Percentiles rank a stretch among this genome's conserved stretches.
Conservation (phyloP, 2,888 invertebrate species). For the Caradrina clavipalpis region DNA sequence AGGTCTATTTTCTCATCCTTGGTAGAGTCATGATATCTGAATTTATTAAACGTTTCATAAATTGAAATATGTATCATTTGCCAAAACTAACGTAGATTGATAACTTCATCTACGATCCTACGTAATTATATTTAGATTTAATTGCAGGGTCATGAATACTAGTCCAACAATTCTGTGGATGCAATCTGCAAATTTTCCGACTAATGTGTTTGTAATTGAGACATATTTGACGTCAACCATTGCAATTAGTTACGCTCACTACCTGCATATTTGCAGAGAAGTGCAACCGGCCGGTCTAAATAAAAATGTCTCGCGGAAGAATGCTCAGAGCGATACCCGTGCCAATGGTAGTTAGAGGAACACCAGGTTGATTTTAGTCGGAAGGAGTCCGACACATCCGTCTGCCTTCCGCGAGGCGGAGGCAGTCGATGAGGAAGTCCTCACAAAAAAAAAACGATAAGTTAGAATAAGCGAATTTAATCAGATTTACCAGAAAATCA, state of each 20-base stretch:
- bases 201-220: slow-evolving; percentile 17
- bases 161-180: no score
- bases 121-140: slow-evolving; percentile 13
- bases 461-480: no score
- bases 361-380: no score
- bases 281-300: not conserved
- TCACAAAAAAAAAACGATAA: no score
- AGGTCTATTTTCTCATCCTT: not conserved
- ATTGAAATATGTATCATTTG: not conserved
- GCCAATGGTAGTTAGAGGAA: no score
- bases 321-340: no score
- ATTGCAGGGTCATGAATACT: not conserved
- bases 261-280: no score
- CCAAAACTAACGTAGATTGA: not conserved
- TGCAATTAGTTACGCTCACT: not conserved
- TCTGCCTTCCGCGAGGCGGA: no score
- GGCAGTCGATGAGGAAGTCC: no score
- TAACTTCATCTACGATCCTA: not conserved
- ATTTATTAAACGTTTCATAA: slow-evolving; percentile 14
- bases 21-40: not conserved
- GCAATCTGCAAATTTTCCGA: not conserved
- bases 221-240: not conserved
- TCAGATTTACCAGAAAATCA: no score
- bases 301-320: no score
- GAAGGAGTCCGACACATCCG: no score